A percentile compares a stretch with the other conserved stretches of the same genome.
Evolutionary conservation across 2,113 vertebrate genomes (phyloP).

Genomic region (Hippocampus comes): DNA sequence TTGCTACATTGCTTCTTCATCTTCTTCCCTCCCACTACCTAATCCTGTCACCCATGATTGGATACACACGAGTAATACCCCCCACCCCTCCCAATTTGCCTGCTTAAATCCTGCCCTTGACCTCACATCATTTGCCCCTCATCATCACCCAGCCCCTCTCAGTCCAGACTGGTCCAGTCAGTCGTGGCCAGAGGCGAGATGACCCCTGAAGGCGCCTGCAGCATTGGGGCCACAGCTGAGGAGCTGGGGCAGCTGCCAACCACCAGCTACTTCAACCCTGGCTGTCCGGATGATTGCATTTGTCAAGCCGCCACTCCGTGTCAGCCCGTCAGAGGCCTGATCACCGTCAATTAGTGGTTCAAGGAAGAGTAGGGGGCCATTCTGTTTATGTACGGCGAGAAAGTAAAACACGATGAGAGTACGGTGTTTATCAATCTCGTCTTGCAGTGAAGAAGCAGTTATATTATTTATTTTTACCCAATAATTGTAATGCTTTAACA

Average conservation of each 20-base stretch:
- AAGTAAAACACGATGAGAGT: constrained; percentile 1
- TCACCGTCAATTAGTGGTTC: constrained; percentile 70
- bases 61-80: constrained; percentile 8
- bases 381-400: neutral
- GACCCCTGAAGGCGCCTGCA: constrained; percentile 55
- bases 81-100: constrained; percentile 4
- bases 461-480: neutral
- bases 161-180: constrained; percentile 44
- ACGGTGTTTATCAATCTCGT: constrained; percentile 1
- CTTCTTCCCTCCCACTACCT: constrained; percentile 4
- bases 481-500: neutral
- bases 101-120: constrained; percentile 50
- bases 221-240: constrained; percentile 68
- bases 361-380: constrained; percentile 11
- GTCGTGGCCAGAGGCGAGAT: constrained; percentile 46
- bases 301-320: constrained; percentile 78
- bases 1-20: constrained; percentile 37
- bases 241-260: constrained; percentile 76
- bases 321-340: constrained; percentile 64
- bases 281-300: constrained; percentile 75
- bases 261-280: constrained; percentile 67
- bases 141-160: constrained; percentile 28
- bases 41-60: constrained; percentile 35
- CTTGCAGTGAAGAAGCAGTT: constrained; percentile 27
- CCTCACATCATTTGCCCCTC: constrained; percentile 33